These are phyloP conservation scores for Orchesellides sinensis DNA, from an alignment of 2,888 invertebrate genomes.

Conservation along the genomic window DNA sequence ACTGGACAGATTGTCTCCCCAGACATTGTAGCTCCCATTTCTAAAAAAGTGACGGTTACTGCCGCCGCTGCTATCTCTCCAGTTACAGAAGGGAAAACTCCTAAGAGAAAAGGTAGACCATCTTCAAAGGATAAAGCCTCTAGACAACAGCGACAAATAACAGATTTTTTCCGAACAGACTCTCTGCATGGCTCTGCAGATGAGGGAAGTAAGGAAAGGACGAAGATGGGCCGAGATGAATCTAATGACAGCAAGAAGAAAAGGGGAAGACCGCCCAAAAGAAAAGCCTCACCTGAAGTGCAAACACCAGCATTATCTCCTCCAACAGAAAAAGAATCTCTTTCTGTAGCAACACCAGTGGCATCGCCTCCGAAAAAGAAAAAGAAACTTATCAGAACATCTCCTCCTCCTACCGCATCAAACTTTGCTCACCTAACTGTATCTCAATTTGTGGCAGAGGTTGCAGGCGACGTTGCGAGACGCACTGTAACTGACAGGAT, in stretches of 20 bases:
- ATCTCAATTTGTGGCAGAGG: slow-evolving; percentile 39
- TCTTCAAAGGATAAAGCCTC: slow-evolving; percentile 10
- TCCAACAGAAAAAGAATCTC: neutral
- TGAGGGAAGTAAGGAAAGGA: neutral
- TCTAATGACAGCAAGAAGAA: slow-evolving; percentile 13
- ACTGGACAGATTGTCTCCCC: neutral
- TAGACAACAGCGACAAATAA: slow-evolving; percentile 57
- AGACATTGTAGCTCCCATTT: no score
- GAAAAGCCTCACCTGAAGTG: neutral
- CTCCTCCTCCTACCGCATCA: neutral
- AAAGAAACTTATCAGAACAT: slow-evolving; percentile 33
- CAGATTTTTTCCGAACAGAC: slow-evolving; percentile 49
- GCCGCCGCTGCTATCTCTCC: neutral
- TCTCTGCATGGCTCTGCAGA: neutral
- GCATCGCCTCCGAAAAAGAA: slow-evolving; percentile 52
- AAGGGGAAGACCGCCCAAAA: slow-evolving; percentile 53
- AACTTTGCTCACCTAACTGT: slow-evolving; percentile 12
- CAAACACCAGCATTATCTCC: neutral
- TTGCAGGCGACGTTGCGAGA: slow-evolving; percentile 47
- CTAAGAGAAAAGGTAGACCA: slow-evolving; percentile 52
- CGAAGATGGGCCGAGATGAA: neutral
- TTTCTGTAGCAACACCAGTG: neutral
- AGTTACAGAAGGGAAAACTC: slow-evolving; percentile 7
- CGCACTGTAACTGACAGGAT: slow-evolving; percentile 15
- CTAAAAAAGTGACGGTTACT: neutral